Base-by-base conservation (phyloP, 1,140 invertebrate species). In the Streblospio benedicti region DNA sequence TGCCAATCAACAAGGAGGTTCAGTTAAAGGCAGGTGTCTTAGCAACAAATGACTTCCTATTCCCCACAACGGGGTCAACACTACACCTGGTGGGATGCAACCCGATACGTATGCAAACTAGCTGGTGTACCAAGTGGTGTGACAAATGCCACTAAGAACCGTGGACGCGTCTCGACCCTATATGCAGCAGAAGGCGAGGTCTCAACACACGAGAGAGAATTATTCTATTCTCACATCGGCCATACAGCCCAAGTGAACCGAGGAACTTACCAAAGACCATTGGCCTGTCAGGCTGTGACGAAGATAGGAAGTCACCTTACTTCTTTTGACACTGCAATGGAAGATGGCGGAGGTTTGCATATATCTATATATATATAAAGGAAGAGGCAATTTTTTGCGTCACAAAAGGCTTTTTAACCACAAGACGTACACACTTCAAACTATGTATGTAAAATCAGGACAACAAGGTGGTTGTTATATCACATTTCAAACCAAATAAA, bases 1-100 rank as follows among this genome's bases (percentile, higher is more conserved):
- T n/a, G 2, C 14, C 45, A 47, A 9, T n/a, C 12, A 47, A 27
- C 5, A 9, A 28, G 30, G 30, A 47, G 6, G 45, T 6, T 47
- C n/a, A n/a, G n/a, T n/a, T n/a, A n/a, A n/a, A n/a, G n/a, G 45
- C 45, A 27, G 45, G 45, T 47, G 45, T 47, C 25, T 28, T 47
- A 28, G 4, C 25, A 0, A 47, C 4, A 23, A 47, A 47, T 28
- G n/a, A 47, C n/a, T 47, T 47, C 16, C 9, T 47, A 3, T 47
- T 47, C n/a, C 45, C 45, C 25, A 47, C 23, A 23, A 47, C n/a
- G n/a, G 45, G 45, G 4, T 47, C 45, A 47, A 4, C 2, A 6
- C 16, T 47, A 14, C 45, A 47, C 45, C 30, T 23, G 25, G 45
- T 47, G 45, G 45, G 45, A 47, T 47, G 45, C 45, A n/a, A 47